Percentiles rank a stretch among this genome's conserved stretches.
Evolutionary conservation across 2,888 invertebrate species (phyloP).

Genomic region (Congeria kusceri): DNA sequence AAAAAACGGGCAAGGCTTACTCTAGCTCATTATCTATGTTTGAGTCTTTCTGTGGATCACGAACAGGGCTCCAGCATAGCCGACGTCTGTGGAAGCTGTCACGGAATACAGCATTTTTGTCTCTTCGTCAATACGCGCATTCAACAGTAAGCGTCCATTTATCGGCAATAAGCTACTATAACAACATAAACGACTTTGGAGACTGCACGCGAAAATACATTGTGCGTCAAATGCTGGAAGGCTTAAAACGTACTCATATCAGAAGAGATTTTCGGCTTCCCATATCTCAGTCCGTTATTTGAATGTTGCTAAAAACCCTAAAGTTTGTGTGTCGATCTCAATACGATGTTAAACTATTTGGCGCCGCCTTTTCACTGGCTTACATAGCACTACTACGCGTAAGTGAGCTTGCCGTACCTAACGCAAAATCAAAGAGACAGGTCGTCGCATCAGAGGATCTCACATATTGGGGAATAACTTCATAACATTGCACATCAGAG

Average conservation of each 20-base stretch:
- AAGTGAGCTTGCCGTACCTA: constrained; percentile 8
- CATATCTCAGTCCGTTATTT: neutral
- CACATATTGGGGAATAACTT: neutral
- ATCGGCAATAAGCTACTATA: constrained; percentile 6
- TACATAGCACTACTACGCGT: constrained; percentile 6
- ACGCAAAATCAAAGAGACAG: neutral
- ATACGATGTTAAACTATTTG: constrained; percentile 8
- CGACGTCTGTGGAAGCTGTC: neutral
- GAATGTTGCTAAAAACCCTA: neutral
- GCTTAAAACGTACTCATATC: constrained; percentile 10
- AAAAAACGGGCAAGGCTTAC: constrained; percentile 1
- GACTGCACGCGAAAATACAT: constrained; percentile 14
- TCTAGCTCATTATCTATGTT: neutral
- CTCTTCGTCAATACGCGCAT: neutral
- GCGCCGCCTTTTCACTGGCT: constrained; percentile 18
- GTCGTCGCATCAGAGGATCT: neutral
- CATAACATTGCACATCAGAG: neutral
- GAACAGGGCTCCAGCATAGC: neutral
- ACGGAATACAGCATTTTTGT: constrained; percentile 1
- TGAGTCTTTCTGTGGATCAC: neutral
- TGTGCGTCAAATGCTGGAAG: constrained; percentile 21
- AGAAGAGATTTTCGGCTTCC: neutral
- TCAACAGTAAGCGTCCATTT: neutral
- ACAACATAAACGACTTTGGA: constrained; percentile 2
- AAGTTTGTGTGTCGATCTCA: constrained; percentile 5